Evolutionary conservation across 2,797 vertebrate species (phyloP), one percentile per base, ranked within the genome.

Genomic region (Champsocephalus gunnari): DNA sequence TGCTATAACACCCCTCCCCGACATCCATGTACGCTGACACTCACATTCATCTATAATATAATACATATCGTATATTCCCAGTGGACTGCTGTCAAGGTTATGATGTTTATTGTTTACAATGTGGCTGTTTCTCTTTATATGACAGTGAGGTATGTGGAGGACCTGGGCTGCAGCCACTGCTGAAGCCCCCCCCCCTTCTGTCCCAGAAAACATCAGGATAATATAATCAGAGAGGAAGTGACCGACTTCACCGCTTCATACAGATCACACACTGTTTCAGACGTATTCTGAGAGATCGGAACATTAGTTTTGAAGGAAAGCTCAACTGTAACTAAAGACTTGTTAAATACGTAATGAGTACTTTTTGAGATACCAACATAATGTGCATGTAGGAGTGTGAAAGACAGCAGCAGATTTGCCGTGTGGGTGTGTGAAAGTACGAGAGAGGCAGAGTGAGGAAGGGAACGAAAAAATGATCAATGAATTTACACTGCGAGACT

Each of bases 341-440:
- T 41, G 11, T 69, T 83, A 67, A 70, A 81, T 60, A 65, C 24
- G 12, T 71, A 81, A 88, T 89, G 85, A 92, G 68, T 90, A 81
- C 83, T 84, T 80, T 77, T 21, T 58, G 57, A 77, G 73, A 80
- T 64, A 56, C 57, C n/a, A 16, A 54, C 47, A 3, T 66, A 79
- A 79, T 51, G 72, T 76, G 38, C 65, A 56, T 44, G 87, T 90
- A 63, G 85, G 85, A 88, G 87, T 85, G 84, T 75, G 73, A 83
- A 77, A 79, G 65, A 71, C 77, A 64, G 76, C 74, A 64, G 77
- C 73, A 75, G 79, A 83, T 71, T 73, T 70, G 75, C 49, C 75
- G n/a, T 59, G 79, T 84, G 73, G 85, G 80, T 59, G 82, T 76
- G 77, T 69, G 61, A 16, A 73, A 71, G 61, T 58, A 66, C 50